A percentile compares a stretch with the other conserved stretches of the same genome.
phyloP scores from a whole-genome alignment of 2,888 invertebrate genomes.

The Ormyrus labotus region DNA sequence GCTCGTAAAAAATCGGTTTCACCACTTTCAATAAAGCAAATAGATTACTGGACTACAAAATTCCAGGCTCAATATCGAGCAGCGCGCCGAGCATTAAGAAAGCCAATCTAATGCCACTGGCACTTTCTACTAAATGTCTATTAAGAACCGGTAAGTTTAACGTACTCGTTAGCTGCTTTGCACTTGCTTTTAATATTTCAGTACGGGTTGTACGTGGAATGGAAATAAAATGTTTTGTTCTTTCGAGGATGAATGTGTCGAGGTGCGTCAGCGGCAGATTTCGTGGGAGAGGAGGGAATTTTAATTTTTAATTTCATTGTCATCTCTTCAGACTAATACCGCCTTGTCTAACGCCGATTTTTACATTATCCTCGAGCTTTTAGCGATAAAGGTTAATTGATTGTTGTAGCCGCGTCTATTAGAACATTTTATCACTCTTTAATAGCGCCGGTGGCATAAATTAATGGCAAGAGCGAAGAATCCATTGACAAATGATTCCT shows the following conservation, averaged over 20 bases:
- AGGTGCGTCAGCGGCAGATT: too few relatives aligned
- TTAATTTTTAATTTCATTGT: constrained; percentile 28
- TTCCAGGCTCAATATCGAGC: constrained; percentile 42
- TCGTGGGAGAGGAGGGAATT: not conserved
- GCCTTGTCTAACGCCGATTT: constrained; percentile 16
- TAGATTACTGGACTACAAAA: constrained; percentile 31
- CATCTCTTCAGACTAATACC: not conserved
- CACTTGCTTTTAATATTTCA: constrained; percentile 19
- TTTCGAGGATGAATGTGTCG: too few relatives aligned
- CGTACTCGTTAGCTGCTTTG: constrained; percentile 12
- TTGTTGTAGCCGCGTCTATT: constrained; percentile 19
- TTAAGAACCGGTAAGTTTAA: constrained; percentile 43
- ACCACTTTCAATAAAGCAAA: constrained; percentile 33
- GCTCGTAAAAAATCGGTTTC: constrained; percentile 31
- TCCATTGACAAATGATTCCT: not conserved
- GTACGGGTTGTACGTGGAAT: not conserved
- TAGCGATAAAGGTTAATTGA: constrained; percentile 28
- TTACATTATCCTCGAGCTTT: not conserved
- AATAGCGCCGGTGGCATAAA: constrained; percentile 20
- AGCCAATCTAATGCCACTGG: constrained; percentile 26
- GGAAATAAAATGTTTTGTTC: too few relatives aligned
- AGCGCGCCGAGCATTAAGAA: constrained; percentile 16
- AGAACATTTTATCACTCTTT: constrained; percentile 9
- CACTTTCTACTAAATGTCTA: constrained; percentile 50
- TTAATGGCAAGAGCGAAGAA: not conserved